phyloP scores from a whole-genome alignment of 2,113 vertebrate genomes.

The Notechis scutatus region DNA sequence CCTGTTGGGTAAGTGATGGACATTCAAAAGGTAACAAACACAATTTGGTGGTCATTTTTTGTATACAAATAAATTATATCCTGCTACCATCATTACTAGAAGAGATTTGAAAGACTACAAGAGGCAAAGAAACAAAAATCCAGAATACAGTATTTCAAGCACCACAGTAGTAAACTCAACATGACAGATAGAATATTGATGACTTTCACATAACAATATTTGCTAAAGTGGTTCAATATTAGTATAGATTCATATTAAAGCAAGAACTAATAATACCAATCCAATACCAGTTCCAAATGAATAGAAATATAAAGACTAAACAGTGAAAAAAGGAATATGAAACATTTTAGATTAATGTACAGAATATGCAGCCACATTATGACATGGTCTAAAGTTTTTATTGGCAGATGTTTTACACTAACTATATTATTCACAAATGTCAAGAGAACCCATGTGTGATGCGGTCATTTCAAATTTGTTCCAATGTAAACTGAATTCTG shows the following conservation, averaged over 20 bases:
- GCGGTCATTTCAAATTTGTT: conserved; percentile 3
- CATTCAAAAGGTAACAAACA: background rate
- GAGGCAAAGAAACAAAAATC: background rate
- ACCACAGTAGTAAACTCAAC: background rate
- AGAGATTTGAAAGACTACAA: background rate
- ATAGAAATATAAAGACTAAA: background rate
- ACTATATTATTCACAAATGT: conserved; percentile 7
- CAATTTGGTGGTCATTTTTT: background rate
- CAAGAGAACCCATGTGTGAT: conserved; percentile 8
- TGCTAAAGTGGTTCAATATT: background rate
- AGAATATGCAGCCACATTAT: background rate
- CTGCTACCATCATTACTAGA: background rate
- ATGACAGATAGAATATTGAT: background rate
- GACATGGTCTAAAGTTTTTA: background rate
- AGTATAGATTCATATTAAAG: background rate
- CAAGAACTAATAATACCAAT: background rate
- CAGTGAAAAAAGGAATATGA: background rate
- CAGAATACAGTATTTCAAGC: background rate
- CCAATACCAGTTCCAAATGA: background rate
- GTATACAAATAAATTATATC: background rate
- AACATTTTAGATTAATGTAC: conserved; percentile 12
- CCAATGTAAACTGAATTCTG: conserved; percentile 3
- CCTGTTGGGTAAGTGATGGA: background rate
- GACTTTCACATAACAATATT: background rate
- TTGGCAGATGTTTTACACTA: background rate